Evolutionary conservation across 2,113 vertebrate genomes (phyloP).

Genomic region (Eurystomus gularis): DNA sequence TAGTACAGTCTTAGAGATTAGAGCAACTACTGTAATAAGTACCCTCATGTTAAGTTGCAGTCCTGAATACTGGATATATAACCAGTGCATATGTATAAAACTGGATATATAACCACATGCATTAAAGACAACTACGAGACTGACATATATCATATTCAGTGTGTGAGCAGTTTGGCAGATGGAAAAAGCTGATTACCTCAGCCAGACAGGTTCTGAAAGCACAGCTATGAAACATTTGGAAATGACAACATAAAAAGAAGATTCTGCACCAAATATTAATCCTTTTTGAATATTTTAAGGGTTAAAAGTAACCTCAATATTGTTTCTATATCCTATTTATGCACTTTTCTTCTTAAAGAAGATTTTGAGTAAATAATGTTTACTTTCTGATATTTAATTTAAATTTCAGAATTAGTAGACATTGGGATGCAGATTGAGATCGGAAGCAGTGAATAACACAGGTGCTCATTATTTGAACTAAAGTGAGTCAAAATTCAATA

Average conservation of each 20-base stretch:
- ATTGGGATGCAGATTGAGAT: not conserved
- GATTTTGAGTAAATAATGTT: not conserved
- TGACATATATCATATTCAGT: not conserved
- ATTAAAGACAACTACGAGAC: not conserved
- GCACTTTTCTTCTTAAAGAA: not conserved
- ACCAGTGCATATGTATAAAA: too few relatives aligned
- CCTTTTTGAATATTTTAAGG: not conserved
- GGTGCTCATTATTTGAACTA: not conserved
- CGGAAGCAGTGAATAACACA: conserved; percentile 5
- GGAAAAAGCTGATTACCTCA: not conserved
- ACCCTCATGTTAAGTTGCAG: not conserved
- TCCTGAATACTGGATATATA: not conserved
- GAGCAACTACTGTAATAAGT: not conserved
- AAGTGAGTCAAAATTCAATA: conserved; percentile 11
- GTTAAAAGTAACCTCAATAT: not conserved
- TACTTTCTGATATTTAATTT: not conserved
- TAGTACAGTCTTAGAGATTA: not conserved
- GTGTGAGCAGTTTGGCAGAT: not conserved
- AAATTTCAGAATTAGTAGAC: not conserved
- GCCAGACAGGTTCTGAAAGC: not conserved
- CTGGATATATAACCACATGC: not conserved
- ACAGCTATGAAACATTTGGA: not conserved
- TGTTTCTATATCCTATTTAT: not conserved
- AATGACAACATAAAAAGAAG: not conserved
- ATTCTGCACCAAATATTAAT: not conserved